phyloP scores from a whole-genome alignment of 2,797 vertebrate genomes.

The Sphenopsis melanotis region DNA sequence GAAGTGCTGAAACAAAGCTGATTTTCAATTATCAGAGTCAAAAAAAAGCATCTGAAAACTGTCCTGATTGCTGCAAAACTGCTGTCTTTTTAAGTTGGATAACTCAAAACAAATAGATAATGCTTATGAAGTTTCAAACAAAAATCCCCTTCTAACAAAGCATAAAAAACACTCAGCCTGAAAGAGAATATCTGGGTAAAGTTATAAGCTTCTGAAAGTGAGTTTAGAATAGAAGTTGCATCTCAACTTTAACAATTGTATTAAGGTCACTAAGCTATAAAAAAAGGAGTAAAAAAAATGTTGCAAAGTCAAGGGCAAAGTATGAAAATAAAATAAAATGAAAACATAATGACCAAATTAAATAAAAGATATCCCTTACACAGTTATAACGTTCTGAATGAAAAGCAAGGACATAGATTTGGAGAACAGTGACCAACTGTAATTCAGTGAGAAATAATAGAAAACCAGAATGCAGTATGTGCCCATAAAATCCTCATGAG shows the following conservation, averaged over 20 bases:
- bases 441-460: neutral
- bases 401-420: neutral
- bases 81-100: slow-evolving; percentile 31
- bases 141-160: slow-evolving; percentile 19
- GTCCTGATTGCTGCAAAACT: slow-evolving; percentile 28
- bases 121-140: slow-evolving; percentile 44
- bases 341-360: slow-evolving; percentile 21
- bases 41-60: slow-evolving; percentile 10
- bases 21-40: slow-evolving; percentile 51
- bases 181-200: neutral
- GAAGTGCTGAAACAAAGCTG: slow-evolving; percentile 59
- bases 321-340: slow-evolving; percentile 41
- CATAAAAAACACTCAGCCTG: neutral
- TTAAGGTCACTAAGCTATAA: slow-evolving; percentile 3
- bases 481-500: neutral
- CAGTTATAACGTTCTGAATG: neutral
- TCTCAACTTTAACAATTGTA: neutral
- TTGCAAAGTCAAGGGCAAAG: neutral
- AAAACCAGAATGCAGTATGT: neutral
- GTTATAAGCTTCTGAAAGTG: neutral
- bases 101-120: slow-evolving; percentile 33
- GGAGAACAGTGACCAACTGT: neutral
- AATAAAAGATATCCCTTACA: neutral
- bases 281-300: neutral
- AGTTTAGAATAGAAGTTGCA: neutral